Base-by-base conservation (phyloP, 2,113 vertebrate species). In the Gadus macrocephalus region DNA sequence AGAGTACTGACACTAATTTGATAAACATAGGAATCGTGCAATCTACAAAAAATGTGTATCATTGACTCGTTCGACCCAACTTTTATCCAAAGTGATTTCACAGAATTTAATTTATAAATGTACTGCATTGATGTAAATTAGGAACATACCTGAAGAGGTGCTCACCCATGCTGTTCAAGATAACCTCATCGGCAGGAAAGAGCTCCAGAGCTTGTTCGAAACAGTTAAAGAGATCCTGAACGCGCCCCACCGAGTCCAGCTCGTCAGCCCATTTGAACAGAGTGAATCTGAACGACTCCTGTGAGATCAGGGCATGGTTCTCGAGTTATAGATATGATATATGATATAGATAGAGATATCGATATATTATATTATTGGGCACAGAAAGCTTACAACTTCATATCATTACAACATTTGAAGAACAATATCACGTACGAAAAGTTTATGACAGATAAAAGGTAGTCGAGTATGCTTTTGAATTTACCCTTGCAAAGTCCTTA, bases 141-240 rank as follows among this genome's bases (percentile, higher is more conserved):
- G 22, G 31, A 78, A 1, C 78, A 63, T 86, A 99, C 96, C 95
- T 95, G 93, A 99, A 99, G n/a, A 99, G 93, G 81, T 98, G 95
- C 80, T 99, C 96, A 3, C 97, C 97, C 96, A 98, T 96, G 80
- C 96, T 98, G 81, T 98, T 99, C 53, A 96, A 91, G 76, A 99
- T 98, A 60, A 98, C 93, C 88, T 98, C 96, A 72, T 98, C 96
- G 20, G 89, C 86, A 0, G 97, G 97, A 78, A 94, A 98, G 17
- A 98, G 90, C 27, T 97, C 95, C 78, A 98, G 90, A 0, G 97
- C 96, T 87, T 98, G 96, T 38, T 98, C 96, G 0, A 98, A 99
- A 75, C 96, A 96, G 84, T 94, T 91, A 82, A 99, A 96, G 17
- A 98, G 92, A 77, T 99, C 96, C 84, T 95, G 95, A 74, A 94